A percentile compares a stretch with the other conserved stretches of the same genome.
phyloP scores from a whole-genome alignment of 2,888 invertebrate species.

The Trachelus stipa region DNA sequence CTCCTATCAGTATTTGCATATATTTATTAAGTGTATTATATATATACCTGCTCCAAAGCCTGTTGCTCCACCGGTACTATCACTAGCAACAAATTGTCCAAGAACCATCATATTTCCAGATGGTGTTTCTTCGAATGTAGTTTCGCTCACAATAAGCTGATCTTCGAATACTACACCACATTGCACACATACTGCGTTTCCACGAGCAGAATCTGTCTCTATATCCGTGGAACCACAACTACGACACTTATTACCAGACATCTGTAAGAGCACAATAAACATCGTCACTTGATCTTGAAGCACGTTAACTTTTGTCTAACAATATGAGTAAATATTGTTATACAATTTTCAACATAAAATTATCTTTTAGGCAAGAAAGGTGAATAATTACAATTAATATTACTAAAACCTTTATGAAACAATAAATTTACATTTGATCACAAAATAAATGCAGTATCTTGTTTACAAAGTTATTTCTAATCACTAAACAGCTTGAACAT shows the following conservation, averaged over 20 bases:
- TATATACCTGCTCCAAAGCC: slow-evolving; percentile 80
- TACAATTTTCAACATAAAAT: too few relatives aligned
- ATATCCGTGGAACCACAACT: slow-evolving; percentile 91
- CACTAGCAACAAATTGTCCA: slow-evolving; percentile 93
- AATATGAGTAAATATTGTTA: too few relatives aligned
- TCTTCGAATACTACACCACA: slow-evolving; percentile 98
- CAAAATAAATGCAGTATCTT: too few relatives aligned
- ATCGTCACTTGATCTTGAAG: too few relatives aligned
- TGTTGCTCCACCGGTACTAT: slow-evolving; percentile 86
- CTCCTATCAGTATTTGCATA: background rate
- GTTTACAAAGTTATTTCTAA: too few relatives aligned
- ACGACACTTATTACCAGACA: slow-evolving; percentile 83
- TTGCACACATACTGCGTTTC: slow-evolving; percentile 95
- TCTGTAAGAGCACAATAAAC: slow-evolving; percentile 37
- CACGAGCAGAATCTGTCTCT: slow-evolving; percentile 93
- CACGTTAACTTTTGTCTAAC: too few relatives aligned
- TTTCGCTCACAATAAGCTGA: slow-evolving; percentile 95
- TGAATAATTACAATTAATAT: too few relatives aligned
- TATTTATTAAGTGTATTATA: slow-evolving; percentile 5
- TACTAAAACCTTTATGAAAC: too few relatives aligned
- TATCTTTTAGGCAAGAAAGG: too few relatives aligned
- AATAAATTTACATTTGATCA: too few relatives aligned
- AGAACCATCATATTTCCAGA: slow-evolving; percentile 89
- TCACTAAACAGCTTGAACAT: too few relatives aligned
- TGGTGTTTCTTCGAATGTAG: slow-evolving; percentile 94